Base-by-base conservation (phyloP, 2,113 vertebrate species). In the Fukomys damarensis region DNA sequence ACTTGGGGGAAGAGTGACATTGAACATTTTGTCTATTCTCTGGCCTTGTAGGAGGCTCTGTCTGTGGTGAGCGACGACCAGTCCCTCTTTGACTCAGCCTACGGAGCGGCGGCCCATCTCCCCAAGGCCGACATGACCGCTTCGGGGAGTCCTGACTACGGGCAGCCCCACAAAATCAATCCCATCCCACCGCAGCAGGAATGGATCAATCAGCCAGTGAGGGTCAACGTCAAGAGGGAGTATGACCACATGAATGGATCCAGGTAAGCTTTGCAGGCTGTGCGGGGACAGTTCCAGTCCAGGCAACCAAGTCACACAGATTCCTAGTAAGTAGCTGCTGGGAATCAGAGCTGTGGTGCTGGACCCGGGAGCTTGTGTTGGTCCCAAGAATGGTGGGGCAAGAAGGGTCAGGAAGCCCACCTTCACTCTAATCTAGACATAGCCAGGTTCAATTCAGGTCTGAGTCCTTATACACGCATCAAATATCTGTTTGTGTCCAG, bases 51-150 rank as follows among this genome's bases (percentile, higher is more conserved):
- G 99, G 99, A 99, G 99, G 99, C 99, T 98, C 99, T 99, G 98
- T 99, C 99, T 98, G 99, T 99, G 99, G 99, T 99, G 99, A 99
- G 99, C 97, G 99, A 99, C 99, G 99, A 99, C 98, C 99, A 99
- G 98, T 99, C 99, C 98, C 99, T 99, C 97, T 99, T 99, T 22
- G 99, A 99, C 98, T 99, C 99, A 94, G 98, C 99, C 0, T 99
- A 99, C 99, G 99, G 99, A 97, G 98, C 99, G 96, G 99, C 99
- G 77, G 98, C 99, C 97, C 99, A 99, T 90, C 99, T 99, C 91
- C 99, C 99, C 98, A 99, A 99, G 99, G 98, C 99, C 97, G 99
- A 99, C 96, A 99, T 99, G 99, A 99, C 99, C 88, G 99, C 99
- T 98, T 99, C 99, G 98, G 99, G 99, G 97, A 98, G 99, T 98